These are phyloP conservation scores for Chaetura pelagica DNA, from an alignment of 2,113 vertebrate genomes.

Conservation along the genomic window DNA sequence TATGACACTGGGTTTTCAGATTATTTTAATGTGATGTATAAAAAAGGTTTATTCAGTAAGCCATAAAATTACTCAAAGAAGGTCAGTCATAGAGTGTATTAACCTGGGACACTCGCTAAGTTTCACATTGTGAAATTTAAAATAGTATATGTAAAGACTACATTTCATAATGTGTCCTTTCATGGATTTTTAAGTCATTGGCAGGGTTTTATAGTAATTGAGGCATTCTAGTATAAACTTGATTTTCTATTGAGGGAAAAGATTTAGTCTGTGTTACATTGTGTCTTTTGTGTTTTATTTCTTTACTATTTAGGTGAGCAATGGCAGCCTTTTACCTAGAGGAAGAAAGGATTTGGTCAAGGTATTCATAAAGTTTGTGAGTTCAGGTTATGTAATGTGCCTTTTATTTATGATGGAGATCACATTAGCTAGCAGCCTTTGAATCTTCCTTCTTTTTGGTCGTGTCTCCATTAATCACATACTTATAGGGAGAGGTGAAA, in stretches of 20 bases:
- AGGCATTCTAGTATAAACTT: not conserved
- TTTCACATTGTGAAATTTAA: not conserved
- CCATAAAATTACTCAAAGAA: not conserved
- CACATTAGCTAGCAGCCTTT: not conserved
- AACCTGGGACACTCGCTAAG: not conserved
- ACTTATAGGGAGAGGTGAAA: not conserved
- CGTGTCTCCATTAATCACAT: not conserved
- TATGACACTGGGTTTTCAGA: not conserved
- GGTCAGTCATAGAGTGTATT: not conserved
- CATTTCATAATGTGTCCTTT: not conserved
- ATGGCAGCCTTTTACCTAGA: not conserved
- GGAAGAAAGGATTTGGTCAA: not conserved
- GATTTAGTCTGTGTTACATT: fast-evolving
- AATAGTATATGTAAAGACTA: not conserved
- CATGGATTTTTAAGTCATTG: not conserved
- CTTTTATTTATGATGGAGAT: not conserved
- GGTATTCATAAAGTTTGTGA: not conserved
- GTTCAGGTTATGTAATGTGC: not conserved
- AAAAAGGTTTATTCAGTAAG: not conserved
- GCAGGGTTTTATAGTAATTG: not conserved
- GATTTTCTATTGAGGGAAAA: not conserved
- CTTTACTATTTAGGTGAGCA: not conserved
- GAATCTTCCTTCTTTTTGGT: not conserved
- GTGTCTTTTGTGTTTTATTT: not conserved
- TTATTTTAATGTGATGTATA: not conserved